Evolutionary conservation across 1,140 invertebrate genomes (phyloP).

Genomic region (Magallana angulata): DNA sequence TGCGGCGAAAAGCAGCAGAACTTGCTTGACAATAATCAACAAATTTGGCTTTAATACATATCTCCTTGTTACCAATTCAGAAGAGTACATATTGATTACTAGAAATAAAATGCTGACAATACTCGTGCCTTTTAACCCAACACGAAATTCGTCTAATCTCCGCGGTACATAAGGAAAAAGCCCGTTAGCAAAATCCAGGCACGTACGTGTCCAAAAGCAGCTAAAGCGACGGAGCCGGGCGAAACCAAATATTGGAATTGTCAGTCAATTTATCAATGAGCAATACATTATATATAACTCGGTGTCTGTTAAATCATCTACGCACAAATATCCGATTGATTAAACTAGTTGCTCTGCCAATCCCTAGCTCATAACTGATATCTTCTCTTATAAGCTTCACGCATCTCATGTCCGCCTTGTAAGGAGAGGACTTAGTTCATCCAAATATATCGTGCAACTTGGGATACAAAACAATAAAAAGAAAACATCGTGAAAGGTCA

Average conservation of each 20-base stretch:
- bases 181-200: neutral
- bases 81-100: slow-evolving; percentile 19
- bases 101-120: neutral
- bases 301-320: neutral
- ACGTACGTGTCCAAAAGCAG: neutral
- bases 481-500: too few species aligned
- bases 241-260: neutral
- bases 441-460: too few species aligned
- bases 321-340: neutral
- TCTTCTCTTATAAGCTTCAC: too few species aligned
- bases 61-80: neutral
- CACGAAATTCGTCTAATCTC: neutral
- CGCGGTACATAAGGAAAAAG: neutral
- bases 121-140: neutral
- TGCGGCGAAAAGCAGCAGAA: too few species aligned
- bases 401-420: too few species aligned
- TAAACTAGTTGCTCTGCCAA: neutral
- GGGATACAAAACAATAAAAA: too few species aligned
- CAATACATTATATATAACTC: slow-evolving; percentile 6
- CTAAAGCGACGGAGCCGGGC: neutral
- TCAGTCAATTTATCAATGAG: neutral
- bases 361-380: neutral
- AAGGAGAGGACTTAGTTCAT: too few species aligned
- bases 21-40: too few species aligned
- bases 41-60: too few species aligned